These are phyloP conservation scores for Sinella curviseta DNA, from an alignment of 1,140 invertebrate genomes.

Conservation along the genomic window DNA sequence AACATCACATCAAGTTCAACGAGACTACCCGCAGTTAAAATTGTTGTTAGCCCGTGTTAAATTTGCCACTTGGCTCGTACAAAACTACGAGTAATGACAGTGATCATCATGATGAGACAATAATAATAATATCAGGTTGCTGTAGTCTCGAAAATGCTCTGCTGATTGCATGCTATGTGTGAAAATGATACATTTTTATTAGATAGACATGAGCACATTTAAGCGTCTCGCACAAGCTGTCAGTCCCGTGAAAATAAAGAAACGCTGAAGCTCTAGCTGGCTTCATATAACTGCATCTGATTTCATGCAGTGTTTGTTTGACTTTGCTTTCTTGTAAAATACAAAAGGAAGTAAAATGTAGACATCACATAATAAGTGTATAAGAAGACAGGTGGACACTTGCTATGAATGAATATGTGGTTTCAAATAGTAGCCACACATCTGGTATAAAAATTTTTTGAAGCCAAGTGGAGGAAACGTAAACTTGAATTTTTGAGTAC, in stretches of 20 bases:
- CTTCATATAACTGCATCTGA: not conserved
- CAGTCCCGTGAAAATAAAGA: not conserved
- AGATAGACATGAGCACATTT: not conserved
- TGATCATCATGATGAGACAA: conserved; percentile 12
- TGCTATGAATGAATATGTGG: not conserved
- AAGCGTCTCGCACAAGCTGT: not conserved
- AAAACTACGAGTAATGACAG: not conserved
- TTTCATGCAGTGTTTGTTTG: not conserved
- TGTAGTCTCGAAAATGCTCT: not conserved
- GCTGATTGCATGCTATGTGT: not conserved
- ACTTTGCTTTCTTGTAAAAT: not conserved
- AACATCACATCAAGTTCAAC: not conserved
- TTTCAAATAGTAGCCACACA: not conserved
- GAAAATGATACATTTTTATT: not conserved
- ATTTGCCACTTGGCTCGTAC: not conserved
- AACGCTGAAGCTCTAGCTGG: not conserved
- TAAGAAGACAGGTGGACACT: not conserved
- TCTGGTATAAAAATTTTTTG: no score
- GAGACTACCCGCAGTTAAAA: not conserved
- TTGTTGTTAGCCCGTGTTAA: not conserved
- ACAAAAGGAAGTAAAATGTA: not conserved
- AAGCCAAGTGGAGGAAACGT: no score
- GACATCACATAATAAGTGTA: not conserved
- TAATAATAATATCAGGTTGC: not conserved
- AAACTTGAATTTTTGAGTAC: no score